phyloP scores from a whole-genome alignment of 2,113 vertebrate species.

The Pelvicachromis taeniatus region DNA sequence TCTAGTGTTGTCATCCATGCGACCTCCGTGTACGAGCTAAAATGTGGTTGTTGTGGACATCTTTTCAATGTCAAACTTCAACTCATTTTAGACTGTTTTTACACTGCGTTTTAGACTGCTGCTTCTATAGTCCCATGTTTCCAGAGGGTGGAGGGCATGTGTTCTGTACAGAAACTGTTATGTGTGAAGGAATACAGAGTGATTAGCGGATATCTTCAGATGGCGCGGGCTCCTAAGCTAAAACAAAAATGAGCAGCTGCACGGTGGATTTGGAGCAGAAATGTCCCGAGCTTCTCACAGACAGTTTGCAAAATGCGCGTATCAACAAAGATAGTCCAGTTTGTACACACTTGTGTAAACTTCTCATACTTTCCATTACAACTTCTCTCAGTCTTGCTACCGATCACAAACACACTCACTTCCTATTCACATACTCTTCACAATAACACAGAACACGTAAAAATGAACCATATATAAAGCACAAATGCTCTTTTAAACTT shows the following conservation, averaged over 20 bases:
- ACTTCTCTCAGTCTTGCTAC: background rate
- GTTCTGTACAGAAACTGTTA: background rate
- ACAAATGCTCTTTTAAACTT: background rate
- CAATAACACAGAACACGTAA: background rate
- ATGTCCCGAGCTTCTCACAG: background rate
- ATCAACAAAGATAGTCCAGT: background rate
- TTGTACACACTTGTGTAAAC: background rate
- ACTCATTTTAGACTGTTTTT: background rate
- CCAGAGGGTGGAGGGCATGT: background rate
- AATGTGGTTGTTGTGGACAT: no score
- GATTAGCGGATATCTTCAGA: background rate
- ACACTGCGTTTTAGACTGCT: background rate
- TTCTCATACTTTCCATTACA: background rate
- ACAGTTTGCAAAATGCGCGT: background rate
- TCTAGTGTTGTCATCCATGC: background rate
- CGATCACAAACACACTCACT: background rate
- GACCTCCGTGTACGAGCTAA: no score
- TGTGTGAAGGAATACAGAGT: background rate
- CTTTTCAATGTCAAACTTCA: background rate
- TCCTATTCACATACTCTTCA: background rate
- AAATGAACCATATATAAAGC: background rate
- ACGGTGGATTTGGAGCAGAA: background rate
- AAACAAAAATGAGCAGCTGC: background rate
- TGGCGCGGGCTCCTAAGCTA: background rate
- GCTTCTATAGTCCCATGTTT: background rate